Evolutionary conservation across 1,140 invertebrate species (phyloP).

Genomic region (Zaprionus lachaisei): DNA sequence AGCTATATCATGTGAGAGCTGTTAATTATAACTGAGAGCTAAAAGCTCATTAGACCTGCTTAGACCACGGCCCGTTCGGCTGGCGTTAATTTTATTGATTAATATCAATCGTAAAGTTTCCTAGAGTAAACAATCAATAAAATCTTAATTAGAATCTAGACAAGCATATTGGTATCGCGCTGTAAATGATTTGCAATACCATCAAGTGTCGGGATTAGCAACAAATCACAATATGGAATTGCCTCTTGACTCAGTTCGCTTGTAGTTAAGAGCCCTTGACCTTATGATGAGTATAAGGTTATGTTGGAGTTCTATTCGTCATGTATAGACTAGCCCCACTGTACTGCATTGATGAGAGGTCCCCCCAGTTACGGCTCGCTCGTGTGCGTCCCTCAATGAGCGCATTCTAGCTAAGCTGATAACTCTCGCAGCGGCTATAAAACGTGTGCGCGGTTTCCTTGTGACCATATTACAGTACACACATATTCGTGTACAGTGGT

Average conservation of each 20-base stretch:
- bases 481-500: neutral
- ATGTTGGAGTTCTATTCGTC: too few relatives aligned
- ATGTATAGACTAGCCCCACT: neutral
- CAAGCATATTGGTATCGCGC: conserved; percentile 16
- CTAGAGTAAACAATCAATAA: conserved; percentile 48
- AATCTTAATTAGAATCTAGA: conserved; percentile 6
- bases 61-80: neutral
- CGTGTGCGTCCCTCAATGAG: neutral
- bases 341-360: neutral
- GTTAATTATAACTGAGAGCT: neutral
- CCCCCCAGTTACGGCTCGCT: neutral
- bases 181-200: neutral
- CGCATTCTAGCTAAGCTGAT: conserved; percentile 33
- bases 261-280: neutral
- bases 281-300: neutral
- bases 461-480: neutral
- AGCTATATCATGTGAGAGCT: conserved; percentile 2
- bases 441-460: conserved; percentile 19
- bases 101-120: conserved; percentile 57
- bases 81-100: conserved; percentile 59
- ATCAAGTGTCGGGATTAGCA: neutral
- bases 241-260: neutral
- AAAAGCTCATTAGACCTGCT: neutral
- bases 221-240: neutral
- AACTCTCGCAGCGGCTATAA: conserved; percentile 38